Conservation (phyloP, 2,113 vertebrate species). For the Channa maculata region DNA sequence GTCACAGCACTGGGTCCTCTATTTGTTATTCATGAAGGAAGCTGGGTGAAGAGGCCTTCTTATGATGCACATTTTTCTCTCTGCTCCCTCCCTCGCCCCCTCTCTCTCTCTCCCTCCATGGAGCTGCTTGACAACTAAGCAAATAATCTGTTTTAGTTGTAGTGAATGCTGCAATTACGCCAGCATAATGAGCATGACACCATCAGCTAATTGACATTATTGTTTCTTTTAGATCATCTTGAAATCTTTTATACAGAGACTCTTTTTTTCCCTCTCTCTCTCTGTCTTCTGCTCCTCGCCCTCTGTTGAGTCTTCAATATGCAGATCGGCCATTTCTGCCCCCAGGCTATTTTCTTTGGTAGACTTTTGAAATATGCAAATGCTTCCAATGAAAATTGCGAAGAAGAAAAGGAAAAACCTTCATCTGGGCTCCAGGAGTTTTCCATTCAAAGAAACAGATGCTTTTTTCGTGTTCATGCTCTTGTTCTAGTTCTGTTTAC, state of each 20-base stretch:
- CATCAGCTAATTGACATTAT: conserved; percentile 62
- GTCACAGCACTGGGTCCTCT: conserved; percentile 71
- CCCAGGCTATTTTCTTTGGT: conserved; percentile 81
- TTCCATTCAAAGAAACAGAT: conserved; percentile 72
- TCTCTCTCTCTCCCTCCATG: conserved; percentile 14
- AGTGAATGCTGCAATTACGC: conserved; percentile 56
- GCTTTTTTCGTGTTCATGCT: conserved; percentile 61
- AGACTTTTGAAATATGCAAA: conserved; percentile 82
- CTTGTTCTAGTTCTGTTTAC: conserved; percentile 50
- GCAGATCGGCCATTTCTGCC: conserved; percentile 76
- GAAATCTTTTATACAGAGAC: conserved; percentile 36
- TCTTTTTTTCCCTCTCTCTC: conserved; percentile 25
- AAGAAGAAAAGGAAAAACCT: conserved; percentile 63
- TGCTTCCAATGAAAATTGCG: conserved; percentile 72
- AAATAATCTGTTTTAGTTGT: conserved; percentile 51
- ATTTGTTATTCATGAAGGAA: conserved; percentile 87
- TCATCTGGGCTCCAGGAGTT: conserved; percentile 78
- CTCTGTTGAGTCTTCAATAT: conserved; percentile 75
- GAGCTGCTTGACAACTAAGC: conserved; percentile 48
- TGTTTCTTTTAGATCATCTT: conserved; percentile 62
- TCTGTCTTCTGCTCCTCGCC: conserved; percentile 32
- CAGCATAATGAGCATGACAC: conserved; percentile 49
- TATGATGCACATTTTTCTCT: conserved; percentile 76
- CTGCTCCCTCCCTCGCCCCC: conserved; percentile 32
- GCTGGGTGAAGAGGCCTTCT: conserved; percentile 81